Evolutionary conservation across 2,888 invertebrate genomes (phyloP).

Genomic region (Ophonus ardosiacus): DNA sequence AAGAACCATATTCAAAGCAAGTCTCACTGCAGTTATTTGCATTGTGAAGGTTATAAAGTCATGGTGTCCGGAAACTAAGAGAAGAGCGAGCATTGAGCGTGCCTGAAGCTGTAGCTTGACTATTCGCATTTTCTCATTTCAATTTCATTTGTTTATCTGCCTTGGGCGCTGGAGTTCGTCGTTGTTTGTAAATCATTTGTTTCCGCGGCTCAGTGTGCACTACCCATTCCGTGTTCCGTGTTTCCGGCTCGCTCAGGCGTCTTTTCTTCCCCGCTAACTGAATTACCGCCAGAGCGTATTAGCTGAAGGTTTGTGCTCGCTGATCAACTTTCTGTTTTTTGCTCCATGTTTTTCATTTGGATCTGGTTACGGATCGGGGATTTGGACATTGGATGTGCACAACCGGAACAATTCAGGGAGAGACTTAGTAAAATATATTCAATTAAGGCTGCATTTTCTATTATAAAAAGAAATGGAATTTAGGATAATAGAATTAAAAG

Average conservation of each 20-base stretch:
- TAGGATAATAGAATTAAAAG: neutral
- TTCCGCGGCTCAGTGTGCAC: constrained; percentile 6
- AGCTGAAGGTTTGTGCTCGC: constrained; percentile 22
- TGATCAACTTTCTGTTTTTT: constrained; percentile 43
- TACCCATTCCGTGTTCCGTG: constrained; percentile 38
- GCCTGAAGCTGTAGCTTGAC: neutral
- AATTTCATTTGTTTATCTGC: constrained; percentile 54
- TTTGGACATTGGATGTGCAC: neutral
- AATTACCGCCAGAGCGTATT: constrained; percentile 43
- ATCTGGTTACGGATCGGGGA: neutral
- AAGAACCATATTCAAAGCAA: neutral
- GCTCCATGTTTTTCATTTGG: constrained; percentile 25
- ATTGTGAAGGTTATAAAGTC: neutral
- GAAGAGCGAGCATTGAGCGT: neutral
- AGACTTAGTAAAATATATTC: neutral
- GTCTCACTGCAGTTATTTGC: neutral
- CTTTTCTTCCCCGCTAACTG: constrained; percentile 40
- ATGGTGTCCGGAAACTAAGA: neutral
- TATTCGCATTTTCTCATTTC: constrained; percentile 48
- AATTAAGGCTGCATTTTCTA: neutral
- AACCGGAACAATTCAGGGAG: neutral
- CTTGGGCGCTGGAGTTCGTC: constrained; percentile 12
- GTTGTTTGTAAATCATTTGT: constrained; percentile 44
- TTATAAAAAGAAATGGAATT: neutral
- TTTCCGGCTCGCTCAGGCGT: constrained; percentile 4